Evolutionary conservation across 2,888 invertebrate species (phyloP).

Genomic region (Invenusta paracnida): DNA sequence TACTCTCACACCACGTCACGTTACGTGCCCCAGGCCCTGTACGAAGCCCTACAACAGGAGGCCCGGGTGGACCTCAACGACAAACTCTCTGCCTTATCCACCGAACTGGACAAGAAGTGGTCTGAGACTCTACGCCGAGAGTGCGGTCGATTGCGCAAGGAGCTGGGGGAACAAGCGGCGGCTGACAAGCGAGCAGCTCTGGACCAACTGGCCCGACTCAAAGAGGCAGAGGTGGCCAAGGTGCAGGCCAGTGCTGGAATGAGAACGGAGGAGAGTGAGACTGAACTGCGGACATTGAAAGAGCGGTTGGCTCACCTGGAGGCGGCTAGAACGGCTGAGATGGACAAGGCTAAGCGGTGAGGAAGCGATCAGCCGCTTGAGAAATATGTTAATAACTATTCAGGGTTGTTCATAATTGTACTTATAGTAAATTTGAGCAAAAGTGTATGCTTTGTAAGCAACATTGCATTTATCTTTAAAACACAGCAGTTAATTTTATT

Average conservation of each 20-base stretch:
- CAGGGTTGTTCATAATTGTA: no score
- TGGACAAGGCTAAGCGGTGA: constrained; percentile 48
- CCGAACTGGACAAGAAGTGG: constrained; percentile 57
- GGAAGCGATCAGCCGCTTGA: constrained; percentile 44
- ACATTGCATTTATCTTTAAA: no score
- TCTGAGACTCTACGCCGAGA: constrained; percentile 55
- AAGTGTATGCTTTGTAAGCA: no score
- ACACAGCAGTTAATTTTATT: no score
- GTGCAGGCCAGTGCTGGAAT: constrained; percentile 49
- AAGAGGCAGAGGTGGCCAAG: constrained; percentile 51
- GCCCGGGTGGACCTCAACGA: constrained; percentile 50
- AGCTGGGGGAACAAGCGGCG: constrained; percentile 54
- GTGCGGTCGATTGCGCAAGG: constrained; percentile 51
- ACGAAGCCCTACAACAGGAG: constrained; percentile 52
- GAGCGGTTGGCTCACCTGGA: constrained; percentile 49
- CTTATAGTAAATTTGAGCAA: no score
- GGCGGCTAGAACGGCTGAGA: constrained; percentile 47
- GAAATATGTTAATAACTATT: no score
- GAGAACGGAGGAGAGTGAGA: constrained; percentile 49
- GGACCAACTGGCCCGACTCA: constrained; percentile 51
- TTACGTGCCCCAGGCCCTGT: no score
- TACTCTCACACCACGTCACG: no score
- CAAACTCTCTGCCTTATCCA: constrained; percentile 51
- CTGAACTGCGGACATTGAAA: constrained; percentile 50
- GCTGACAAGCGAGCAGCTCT: constrained; percentile 55